Percentiles rank a stretch among this genome's conserved stretches.
Conservation (phyloP, 1,140 invertebrate genomes). For the Parapsyche elsis region DNA sequence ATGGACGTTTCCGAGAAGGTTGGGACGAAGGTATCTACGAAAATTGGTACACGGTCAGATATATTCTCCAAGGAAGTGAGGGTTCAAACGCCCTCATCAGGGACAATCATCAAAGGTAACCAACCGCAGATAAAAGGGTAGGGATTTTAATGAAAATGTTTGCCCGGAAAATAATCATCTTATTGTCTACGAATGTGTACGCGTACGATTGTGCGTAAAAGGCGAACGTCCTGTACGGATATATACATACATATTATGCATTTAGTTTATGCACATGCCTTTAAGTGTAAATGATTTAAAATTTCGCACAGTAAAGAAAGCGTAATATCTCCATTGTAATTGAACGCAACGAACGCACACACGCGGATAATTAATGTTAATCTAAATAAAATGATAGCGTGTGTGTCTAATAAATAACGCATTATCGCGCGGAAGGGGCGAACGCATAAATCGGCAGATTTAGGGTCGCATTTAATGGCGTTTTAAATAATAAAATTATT, state of each 20-base stretch:
- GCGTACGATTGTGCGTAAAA: too few species aligned
- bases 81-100: slow-evolving; percentile 9
- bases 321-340: too few species aligned
- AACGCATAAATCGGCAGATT: slow-evolving; percentile 30
- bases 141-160: slow-evolving; percentile 12
- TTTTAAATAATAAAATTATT: slow-evolving; percentile 29
- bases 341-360: not conserved
- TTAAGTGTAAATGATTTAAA: too few species aligned
- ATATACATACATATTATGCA: too few species aligned
- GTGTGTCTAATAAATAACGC: slow-evolving; percentile 27
- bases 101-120: slow-evolving; percentile 28
- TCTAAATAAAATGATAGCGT: slow-evolving; percentile 30
- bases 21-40: slow-evolving; percentile 4
- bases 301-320: too few species aligned
- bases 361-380: slow-evolving; percentile 23
- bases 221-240: too few species aligned
- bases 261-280: too few species aligned
- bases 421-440: slow-evolving; percentile 27
- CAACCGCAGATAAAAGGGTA: slow-evolving; percentile 10
- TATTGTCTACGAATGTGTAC: too few species aligned
- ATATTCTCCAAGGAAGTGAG: not conserved
- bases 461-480: slow-evolving; percentile 14
- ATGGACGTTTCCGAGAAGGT: slow-evolving; percentile 15
- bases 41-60: not conserved
- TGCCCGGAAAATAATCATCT: too few species aligned